phyloP scores from a whole-genome alignment of 2,113 vertebrate species.

The Oryzias curvinotus region DNA sequence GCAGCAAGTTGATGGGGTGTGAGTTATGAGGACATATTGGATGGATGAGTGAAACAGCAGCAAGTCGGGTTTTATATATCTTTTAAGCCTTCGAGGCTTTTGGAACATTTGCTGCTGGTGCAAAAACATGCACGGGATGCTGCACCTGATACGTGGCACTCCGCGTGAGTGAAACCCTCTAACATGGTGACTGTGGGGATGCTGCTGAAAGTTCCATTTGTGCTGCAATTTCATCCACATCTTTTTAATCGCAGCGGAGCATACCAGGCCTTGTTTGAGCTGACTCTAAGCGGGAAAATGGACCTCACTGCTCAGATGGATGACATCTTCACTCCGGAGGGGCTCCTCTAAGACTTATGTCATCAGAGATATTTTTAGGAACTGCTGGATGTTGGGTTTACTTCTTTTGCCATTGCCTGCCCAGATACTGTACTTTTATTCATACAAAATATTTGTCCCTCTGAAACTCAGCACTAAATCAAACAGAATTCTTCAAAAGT shows the following conservation, averaged over 20 bases:
- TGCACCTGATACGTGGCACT: slow-evolving; percentile 44
- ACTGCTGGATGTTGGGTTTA: slow-evolving; percentile 24
- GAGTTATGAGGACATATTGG: slow-evolving; percentile 14
- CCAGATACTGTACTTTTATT: slow-evolving; percentile 31
- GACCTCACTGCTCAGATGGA: slow-evolving; percentile 1
- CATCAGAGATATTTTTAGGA: slow-evolving; percentile 57
- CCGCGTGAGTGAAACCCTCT: slow-evolving; percentile 17
- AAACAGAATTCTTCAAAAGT: too few species aligned
- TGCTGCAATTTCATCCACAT: slow-evolving; percentile 13
- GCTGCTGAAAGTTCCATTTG: background rate
- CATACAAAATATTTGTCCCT: background rate
- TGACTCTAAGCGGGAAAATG: background rate
- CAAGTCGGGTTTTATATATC: slow-evolving; percentile 69
- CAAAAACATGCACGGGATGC: slow-evolving; percentile 55
- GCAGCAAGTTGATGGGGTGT: slow-evolving; percentile 3
- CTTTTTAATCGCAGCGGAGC: slow-evolving; percentile 9
- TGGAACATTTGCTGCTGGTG: slow-evolving; percentile 62
- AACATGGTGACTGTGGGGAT: background rate
- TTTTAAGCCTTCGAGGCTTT: slow-evolving; percentile 59
- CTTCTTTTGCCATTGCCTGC: slow-evolving; percentile 20
- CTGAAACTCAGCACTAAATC: too few species aligned
- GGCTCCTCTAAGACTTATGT: slow-evolving; percentile 22
- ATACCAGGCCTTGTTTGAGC: background rate
- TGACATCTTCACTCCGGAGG: slow-evolving; percentile 29
- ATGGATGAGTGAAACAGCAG: slow-evolving; percentile 33